phyloP scores from a whole-genome alignment of 2,113 vertebrate species.

The Donacobius atricapilla region DNA sequence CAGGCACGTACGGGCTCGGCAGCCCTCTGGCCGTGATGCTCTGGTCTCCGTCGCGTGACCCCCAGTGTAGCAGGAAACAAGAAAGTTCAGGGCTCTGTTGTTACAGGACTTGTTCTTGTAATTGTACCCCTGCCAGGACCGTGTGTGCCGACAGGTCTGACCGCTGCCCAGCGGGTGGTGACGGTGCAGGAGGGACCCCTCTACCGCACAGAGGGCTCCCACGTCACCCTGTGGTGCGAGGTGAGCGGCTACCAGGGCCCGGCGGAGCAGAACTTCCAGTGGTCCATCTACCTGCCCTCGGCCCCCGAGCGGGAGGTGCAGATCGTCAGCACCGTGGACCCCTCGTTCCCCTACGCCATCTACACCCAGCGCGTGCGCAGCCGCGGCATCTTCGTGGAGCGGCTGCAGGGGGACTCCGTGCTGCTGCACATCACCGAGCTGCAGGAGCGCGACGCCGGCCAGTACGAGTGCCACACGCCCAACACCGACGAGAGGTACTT shows the following conservation, averaged over 20 bases:
- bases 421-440: conserved; percentile 88
- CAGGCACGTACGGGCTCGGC: rapidly evolving
- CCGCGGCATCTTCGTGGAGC: conserved; percentile 88
- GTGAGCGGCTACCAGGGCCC: conserved; percentile 77
- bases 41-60: not conserved
- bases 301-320: conserved; percentile 87
- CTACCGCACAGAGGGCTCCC: conserved; percentile 80
- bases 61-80: not conserved
- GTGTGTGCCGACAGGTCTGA: not conserved
- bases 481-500: conserved; percentile 49
- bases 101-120: too few species aligned
- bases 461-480: conserved; percentile 81
- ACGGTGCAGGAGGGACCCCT: conserved; percentile 78
- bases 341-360: conserved; percentile 87
- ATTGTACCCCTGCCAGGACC: not conserved
- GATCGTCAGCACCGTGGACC: conserved; percentile 88
- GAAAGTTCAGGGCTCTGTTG: not conserved
- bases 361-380: conserved; percentile 82
- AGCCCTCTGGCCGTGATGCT: not conserved
- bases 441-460: conserved; percentile 81
- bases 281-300: conserved; percentile 88
- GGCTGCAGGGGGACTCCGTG: conserved; percentile 77
- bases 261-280: conserved; percentile 79
- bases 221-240: conserved; percentile 93
- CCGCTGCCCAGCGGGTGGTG: conserved; percentile 62